phyloP scores from a whole-genome alignment of 2,113 vertebrate species.

The Burhinus oedicnemus region DNA sequence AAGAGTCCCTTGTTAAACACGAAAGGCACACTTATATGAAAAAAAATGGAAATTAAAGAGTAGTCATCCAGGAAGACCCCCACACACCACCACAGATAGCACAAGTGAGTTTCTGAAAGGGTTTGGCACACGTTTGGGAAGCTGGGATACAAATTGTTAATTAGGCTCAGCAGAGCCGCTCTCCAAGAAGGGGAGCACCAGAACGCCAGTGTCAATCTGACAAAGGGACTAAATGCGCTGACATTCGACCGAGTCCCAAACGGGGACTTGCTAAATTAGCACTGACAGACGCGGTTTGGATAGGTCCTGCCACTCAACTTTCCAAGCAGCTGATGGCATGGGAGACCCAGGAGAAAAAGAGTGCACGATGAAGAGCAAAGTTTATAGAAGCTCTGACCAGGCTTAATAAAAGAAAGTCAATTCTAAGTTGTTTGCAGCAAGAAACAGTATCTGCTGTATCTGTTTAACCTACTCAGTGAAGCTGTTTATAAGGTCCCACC shows the following conservation, averaged over 20 bases:
- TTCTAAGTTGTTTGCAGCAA: not conserved
- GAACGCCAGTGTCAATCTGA: not conserved
- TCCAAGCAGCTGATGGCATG: not conserved
- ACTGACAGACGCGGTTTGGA: not conserved
- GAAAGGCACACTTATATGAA: not conserved
- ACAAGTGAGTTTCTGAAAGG: conserved; percentile 22
- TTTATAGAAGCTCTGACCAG: not conserved
- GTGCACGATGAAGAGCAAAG: not conserved
- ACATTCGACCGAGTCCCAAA: not conserved
- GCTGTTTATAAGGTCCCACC: not conserved
- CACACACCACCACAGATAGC: not conserved
- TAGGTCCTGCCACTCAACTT: not conserved
- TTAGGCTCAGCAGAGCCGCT: not conserved
- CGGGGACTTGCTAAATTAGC: not conserved
- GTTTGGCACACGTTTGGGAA: conserved; percentile 25
- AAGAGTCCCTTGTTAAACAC: not conserved
- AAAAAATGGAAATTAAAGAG: not conserved
- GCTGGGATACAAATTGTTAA: conserved; percentile 38
- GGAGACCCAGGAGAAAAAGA: not conserved
- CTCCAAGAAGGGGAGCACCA: not conserved
- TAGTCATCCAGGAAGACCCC: not conserved
- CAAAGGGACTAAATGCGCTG: not conserved
- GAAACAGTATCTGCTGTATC: not conserved
- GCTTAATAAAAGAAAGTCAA: not conserved
- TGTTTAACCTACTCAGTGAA: not conserved